Evolutionary conservation across 1,140 invertebrate genomes (phyloP), one percentile per base, ranked within the genome.

Genomic region (Contarinia nasturtii): DNA sequence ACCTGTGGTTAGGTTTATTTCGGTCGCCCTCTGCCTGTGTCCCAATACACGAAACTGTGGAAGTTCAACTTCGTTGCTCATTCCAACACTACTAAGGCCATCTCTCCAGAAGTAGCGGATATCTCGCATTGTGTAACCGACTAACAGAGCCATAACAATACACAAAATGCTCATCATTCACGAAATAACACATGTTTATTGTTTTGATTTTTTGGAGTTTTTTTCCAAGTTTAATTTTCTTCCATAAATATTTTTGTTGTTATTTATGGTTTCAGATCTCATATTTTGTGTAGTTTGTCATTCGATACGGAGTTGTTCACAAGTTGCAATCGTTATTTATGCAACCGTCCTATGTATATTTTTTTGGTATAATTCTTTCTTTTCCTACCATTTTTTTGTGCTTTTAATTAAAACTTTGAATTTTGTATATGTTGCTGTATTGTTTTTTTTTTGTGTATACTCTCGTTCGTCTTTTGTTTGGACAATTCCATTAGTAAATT

Each of bases 101-200:
- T 81, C 77, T 70, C 82, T 80, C 89, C 90, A 94, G 75, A 83
- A 87, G 77, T 94, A 95, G 68, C 82, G 80, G 74, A 95, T 94
- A 79, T 95, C 90, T 73, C 81, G 82, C 80, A 89, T 92, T 73
- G 86, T 89, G 80, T 93, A 94, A 74, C 89, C 89, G 81, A 92
- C 88, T 86, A 66, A 19, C 66, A 67, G 66, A 69, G 65, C 66
- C 66, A 68, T 68, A 67, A 66, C 66, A 68, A 69, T 52, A 50
- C 33, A 36, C 45, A 46, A 36, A 34, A 46, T 65, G 41, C 66
- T 27, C 67, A 67, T 69, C 67, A 70, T 68, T 70, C 67, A 69
- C 67, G 41, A 50, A 45, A 47, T 33, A 47, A 36, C 17, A 37
- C 11, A 45, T 22, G 22, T 43, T 36, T 47, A 10, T 43, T 43